Evolutionary conservation across 2,888 invertebrate species (phyloP).

Genomic region (Cantharis lateralis): DNA sequence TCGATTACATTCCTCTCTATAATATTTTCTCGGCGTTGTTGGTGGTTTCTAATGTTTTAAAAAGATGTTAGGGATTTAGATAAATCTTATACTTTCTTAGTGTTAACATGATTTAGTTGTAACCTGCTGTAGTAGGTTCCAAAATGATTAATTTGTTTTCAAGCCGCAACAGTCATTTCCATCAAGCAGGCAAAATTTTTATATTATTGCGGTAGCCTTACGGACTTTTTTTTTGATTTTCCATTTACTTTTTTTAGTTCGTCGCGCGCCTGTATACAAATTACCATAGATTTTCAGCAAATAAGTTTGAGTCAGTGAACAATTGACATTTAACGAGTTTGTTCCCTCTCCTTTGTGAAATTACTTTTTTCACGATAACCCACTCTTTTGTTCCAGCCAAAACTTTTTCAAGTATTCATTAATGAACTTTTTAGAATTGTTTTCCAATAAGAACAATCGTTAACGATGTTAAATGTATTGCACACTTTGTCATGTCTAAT

Average conservation of each 20-base stretch:
- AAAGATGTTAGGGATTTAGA: background rate
- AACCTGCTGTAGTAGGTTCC: background rate
- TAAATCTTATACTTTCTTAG: background rate
- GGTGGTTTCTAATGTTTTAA: background rate
- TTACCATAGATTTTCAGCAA: background rate
- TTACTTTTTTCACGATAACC: background rate
- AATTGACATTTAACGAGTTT: constrained; percentile 1
- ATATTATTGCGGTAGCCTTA: background rate
- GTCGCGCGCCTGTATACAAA: background rate
- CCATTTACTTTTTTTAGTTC: background rate
- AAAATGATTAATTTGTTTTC: background rate
- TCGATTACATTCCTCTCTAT: background rate
- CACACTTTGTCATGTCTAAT: constrained; percentile 6
- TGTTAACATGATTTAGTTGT: background rate
- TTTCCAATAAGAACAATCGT: background rate
- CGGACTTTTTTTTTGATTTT: background rate
- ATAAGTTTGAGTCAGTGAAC: background rate
- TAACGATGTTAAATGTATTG: background rate
- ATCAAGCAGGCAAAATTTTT: background rate
- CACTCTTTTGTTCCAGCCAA: background rate
- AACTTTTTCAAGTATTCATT: constrained; percentile 1
- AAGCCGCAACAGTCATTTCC: background rate
- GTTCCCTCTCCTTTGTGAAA: background rate
- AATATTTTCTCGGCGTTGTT: background rate
- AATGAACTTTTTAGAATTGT: constrained; percentile 1